Base-by-base conservation (phyloP, 2,113 vertebrate genomes). In the Gymnocephalus cernua region DNA sequence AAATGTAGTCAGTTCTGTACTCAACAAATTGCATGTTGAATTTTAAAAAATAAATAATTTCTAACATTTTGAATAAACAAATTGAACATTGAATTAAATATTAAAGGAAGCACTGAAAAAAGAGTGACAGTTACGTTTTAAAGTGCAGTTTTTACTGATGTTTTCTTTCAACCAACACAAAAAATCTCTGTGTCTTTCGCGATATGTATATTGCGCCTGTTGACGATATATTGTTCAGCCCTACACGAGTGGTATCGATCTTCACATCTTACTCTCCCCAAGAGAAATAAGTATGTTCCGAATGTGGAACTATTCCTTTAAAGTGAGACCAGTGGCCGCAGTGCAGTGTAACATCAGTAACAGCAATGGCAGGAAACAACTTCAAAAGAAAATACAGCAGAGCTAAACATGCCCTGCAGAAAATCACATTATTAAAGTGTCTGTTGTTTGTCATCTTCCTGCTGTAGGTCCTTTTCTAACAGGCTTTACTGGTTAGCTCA, bases 391-490 rank as follows among this genome's bases (percentile, higher is more conserved):
- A 19, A 44, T 21, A 21, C 0, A 66, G 14, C 0, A 41, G 48
- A 83, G 56, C 35, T 29, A 14, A 65, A 32, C 45, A 48, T 41
- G n/a, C 8, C 18, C 19, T 35, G 71, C 74, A 62, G 47, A 32
- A 69, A 74, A 77, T 48, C 9, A 57, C 23, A 10, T 83, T 59
- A 68, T 71, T 53, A 57, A 72, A 74, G 44, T 38, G 62, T 63
- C 63, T 79, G 82, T 35, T 59, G 53, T 82, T 59, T 80, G 64
- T 86, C 51, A 27, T 59, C 61, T 53, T 41, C 35, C 70, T 66
- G 58, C 74, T 50, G 19, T 29, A 6, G 29, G 29, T 25, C 25
- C 63, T 68, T 80, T 6, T 64, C 41, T 71, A 61, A 77, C 59
- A 47, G 57, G 63, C 67, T 77, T 58, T 63, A 53, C 67, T 29